Evolutionary conservation across 2,113 vertebrate species (phyloP), one percentile per base, ranked within the genome.

Genomic region (Apteryx mantelli): DNA sequence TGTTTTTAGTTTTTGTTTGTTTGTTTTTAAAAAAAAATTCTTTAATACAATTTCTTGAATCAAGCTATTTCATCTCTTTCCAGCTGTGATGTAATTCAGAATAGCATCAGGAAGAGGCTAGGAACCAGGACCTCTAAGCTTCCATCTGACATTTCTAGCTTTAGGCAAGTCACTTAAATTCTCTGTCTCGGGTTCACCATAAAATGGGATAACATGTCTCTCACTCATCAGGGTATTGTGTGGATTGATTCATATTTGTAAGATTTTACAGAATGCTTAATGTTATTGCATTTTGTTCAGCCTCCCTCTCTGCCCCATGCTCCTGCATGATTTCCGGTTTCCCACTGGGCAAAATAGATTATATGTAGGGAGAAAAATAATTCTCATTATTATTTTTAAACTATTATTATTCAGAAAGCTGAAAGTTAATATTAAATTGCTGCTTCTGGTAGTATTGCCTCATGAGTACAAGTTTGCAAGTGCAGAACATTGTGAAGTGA

Each of bases 251-350:
- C 61, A 46, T 50, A 44, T 11, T 22, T 40, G 18, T 52, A 56
- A 73, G 42, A 56, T 38, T 55, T 63, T 73, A 22, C 26, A 55
- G 40, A 75, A 70, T 63, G 11, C 9, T 89, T 71, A 3, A 0
- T 44, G 15, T n/a, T 65, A 40, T 13, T 83, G 17, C 18, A 12
- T 64, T 87, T 75, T 38, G 55, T 8, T 78, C 21, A 46, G 14
- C 9, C 11, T 70, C 26, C 3, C 0, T 5, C 15, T 75, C 22
- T 9, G 10, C 3, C 7, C 21, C 24, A 14, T 1, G 4, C 4
- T 13, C 3, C 32, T 22, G 13, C 34, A 25, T 55, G 20, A 38
- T 56, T 76, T 80, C 18, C 61, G 21, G 3, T 63, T 84, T 84
- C 34, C 3, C 11, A 6, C 11, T 78, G 42, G 5, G 9, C 12